Evolutionary conservation across 2,888 invertebrate species (phyloP).

Genomic region (Meiosimyza platycephala): DNA sequence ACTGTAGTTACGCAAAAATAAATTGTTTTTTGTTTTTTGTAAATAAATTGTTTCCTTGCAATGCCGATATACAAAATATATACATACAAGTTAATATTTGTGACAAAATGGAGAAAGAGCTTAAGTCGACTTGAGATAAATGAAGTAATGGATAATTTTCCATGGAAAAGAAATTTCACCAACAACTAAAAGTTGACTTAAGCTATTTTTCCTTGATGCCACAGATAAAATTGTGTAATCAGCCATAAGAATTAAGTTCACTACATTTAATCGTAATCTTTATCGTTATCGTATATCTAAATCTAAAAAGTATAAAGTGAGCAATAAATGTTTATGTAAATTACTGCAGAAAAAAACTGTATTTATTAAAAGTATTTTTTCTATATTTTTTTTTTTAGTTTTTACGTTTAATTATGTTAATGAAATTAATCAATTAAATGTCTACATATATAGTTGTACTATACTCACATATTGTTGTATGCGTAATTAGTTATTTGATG

Average conservation of each 20-base stretch:
- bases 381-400: neutral
- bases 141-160: no score
- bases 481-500: no score
- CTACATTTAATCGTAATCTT: slow-evolving; percentile 44
- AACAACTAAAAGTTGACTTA: no score
- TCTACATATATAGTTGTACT: no score
- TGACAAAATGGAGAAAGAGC: no score
- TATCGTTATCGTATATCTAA: slow-evolving; percentile 10
- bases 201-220: neutral
- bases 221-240: slow-evolving; percentile 37
- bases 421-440: neutral
- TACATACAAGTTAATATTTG: no score
- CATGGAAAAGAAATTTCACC: no score
- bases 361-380: slow-evolving; percentile 4
- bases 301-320: slow-evolving; percentile 1
- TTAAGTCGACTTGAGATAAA: no score
- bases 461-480: no score
- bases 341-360: neutral
- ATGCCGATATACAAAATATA: no score
- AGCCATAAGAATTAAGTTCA: slow-evolving; percentile 62
- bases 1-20: no score
- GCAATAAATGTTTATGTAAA: slow-evolving; percentile 34
- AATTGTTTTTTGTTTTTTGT: neutral
- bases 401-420: slow-evolving; percentile 18
- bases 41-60: slow-evolving; percentile 13